These are phyloP conservation scores for Haemorhous mexicanus DNA, from an alignment of 2,113 vertebrate species.

Conservation along the genomic window DNA sequence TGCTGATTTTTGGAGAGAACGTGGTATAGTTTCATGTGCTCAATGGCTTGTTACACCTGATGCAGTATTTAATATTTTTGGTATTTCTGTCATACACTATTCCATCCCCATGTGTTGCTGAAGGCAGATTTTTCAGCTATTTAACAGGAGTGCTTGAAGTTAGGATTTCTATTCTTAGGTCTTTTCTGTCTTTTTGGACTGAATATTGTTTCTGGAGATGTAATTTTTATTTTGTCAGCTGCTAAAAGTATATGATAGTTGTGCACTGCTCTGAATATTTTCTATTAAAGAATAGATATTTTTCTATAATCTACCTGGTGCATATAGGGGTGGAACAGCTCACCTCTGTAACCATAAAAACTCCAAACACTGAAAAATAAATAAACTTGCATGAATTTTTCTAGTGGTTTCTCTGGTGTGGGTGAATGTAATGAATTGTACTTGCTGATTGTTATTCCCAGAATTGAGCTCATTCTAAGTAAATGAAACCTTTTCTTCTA, in stretches of 20 bases:
- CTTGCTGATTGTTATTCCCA: background rate
- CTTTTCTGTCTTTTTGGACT: background rate
- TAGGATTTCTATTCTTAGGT: background rate
- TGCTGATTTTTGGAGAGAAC: background rate
- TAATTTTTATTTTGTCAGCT: background rate
- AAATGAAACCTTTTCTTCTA: background rate
- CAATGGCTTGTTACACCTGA: background rate
- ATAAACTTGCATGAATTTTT: background rate
- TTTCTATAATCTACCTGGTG: background rate
- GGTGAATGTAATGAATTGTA: background rate
- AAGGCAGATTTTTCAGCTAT: background rate
- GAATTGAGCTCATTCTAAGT: background rate
- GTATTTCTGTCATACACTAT: background rate
- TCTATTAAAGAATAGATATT: background rate
- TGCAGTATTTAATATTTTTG: background rate
- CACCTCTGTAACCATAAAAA: background rate
- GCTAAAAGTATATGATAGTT: background rate
- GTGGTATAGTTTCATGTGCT: background rate
- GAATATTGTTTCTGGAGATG: background rate
- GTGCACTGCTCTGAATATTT: background rate
- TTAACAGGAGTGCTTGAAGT: background rate
- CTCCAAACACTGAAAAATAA: background rate
- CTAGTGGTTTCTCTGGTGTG: background rate
- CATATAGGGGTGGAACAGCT: fast-evolving
- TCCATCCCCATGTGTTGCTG: background rate